Evolutionary conservation across 2,797 vertebrate species (phyloP).

Genomic region (Hemibagrus guttatus): DNA sequence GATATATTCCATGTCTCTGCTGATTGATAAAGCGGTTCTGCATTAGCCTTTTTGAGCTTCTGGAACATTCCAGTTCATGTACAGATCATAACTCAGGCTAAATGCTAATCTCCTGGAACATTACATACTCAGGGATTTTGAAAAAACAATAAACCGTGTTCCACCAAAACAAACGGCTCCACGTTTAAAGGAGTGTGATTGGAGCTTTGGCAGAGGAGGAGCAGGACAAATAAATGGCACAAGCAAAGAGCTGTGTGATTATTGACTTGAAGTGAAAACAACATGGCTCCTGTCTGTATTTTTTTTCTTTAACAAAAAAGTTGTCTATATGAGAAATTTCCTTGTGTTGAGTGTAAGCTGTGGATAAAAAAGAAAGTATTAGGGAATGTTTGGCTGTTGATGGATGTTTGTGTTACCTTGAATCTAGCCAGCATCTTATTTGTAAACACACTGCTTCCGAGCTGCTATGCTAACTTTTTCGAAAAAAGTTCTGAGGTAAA

Average conservation of each 20-base stretch:
- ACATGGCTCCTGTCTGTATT: not conserved
- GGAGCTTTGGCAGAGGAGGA: slow-evolving; percentile 5
- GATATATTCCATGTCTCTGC: slow-evolving; percentile 32
- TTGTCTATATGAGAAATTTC: not conserved
- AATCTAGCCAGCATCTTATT: not conserved
- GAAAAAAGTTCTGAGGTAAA: not conserved
- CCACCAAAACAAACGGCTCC: not conserved
- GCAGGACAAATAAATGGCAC: not conserved
- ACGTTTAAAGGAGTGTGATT: not conserved
- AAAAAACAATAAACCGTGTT: slow-evolving; percentile 9
- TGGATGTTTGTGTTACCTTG: not conserved
- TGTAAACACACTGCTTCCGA: not conserved
- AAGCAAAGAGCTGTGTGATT: not conserved
- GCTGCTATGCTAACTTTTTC: not conserved
- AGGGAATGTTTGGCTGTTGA: not conserved
- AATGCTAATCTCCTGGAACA: slow-evolving; percentile 42
- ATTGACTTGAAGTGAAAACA: slow-evolving; percentile 1
- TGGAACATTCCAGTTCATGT: slow-evolving; percentile 36
- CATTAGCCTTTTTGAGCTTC: slow-evolving; percentile 24
- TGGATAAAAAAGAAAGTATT: not conserved
- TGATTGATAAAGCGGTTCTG: slow-evolving; percentile 36
- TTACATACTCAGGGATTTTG: slow-evolving; percentile 9
- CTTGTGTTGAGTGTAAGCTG: not conserved
- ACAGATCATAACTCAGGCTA: slow-evolving; percentile 21
- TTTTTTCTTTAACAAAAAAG: not conserved